Base-by-base conservation (phyloP, 2,888 invertebrate species). In the Chrysina gloriosa region DNA sequence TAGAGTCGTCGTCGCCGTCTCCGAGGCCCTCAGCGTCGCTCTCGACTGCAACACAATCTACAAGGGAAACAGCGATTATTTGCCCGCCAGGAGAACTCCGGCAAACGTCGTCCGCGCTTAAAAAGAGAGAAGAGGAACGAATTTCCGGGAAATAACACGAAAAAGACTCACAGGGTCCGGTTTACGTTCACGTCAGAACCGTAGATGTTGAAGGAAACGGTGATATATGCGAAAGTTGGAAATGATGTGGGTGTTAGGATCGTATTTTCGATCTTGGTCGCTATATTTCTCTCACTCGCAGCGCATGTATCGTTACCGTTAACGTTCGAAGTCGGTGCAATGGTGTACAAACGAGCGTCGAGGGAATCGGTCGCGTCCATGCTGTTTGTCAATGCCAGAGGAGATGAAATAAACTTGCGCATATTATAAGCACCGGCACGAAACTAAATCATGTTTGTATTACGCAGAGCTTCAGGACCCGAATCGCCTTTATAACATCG, bases 321-420 rank as follows among this genome's bases (percentile, higher is more conserved):
- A 45, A 45, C 45, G 45, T 5, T 45, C 9, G 16, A 45, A 45
- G 45, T 45, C 45, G 21, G 45, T 19, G 45, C 45, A 45, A n/a
- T 45, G 45, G 45, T 56, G 56, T 63, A 63, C 47, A 45, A 45
- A 78, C 77, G 77, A 78, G 72, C 77, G 36, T 21, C 67, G 29
- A 23, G 67, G 67, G 67, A 67, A 47, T 76, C 73, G 74, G 73
- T 74, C 74, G 63, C 68, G 69, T 66, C 74, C 69, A 58, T 73
- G 75, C 73, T 76, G 73, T 76, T 73, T 72, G 75, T 76, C 73
- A 72, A 69, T 72, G 68, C 67, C 68, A 61, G 58, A 27, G 25
- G 36, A n/a, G 14, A 11, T 36, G 36, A 36, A n/a, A 4, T 36
- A 36, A 36, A 36, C 36, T 14, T 11, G 9, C 36, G n/a, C n/a